A percentile compares a stretch with the other conserved stretches of the same genome.
These are phyloP conservation scores for Fistularia tabacaria DNA, from an alignment of 2,797 vertebrate genomes.

Conservation along the genomic window DNA sequence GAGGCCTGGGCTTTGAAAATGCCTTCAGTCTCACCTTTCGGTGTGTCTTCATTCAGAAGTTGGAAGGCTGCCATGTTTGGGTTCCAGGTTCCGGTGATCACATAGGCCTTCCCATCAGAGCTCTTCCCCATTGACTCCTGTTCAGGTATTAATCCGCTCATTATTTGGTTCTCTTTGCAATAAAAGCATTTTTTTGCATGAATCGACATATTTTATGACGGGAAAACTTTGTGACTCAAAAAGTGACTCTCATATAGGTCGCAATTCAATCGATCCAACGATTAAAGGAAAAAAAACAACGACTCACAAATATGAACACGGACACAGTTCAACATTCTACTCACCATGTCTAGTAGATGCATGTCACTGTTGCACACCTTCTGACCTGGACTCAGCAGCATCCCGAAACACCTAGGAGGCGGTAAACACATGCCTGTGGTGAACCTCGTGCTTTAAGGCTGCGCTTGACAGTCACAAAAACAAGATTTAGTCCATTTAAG, in stretches of 20 bases:
- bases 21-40: slow-evolving; percentile 83
- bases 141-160: slow-evolving; percentile 1
- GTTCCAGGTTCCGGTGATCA: slow-evolving; percentile 95
- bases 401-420: slow-evolving; percentile 89
- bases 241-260: no score
- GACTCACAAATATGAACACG: no score
- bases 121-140: slow-evolving; percentile 97
- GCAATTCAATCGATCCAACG: no score
- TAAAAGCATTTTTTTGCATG: no score
- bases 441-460: no score
- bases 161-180: background rate
- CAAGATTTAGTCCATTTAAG: no score
- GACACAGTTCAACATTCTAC: slow-evolving; percentile 21
- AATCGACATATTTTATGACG: no score
- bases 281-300: no score
- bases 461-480: no score
- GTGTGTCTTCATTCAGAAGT: slow-evolving; percentile 91
- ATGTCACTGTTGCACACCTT: slow-evolving; percentile 97
- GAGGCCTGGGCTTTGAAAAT: background rate
- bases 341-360: slow-evolving; percentile 97
- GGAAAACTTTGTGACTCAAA: no score
- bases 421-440: background rate
- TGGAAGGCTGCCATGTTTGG: slow-evolving; percentile 87
- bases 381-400: slow-evolving; percentile 93
- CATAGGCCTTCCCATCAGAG: slow-evolving; percentile 88